Percentiles rank a stretch among this genome's conserved stretches.
phyloP scores from a whole-genome alignment of 2,888 invertebrate species.

The Smittia sp. region DNA sequence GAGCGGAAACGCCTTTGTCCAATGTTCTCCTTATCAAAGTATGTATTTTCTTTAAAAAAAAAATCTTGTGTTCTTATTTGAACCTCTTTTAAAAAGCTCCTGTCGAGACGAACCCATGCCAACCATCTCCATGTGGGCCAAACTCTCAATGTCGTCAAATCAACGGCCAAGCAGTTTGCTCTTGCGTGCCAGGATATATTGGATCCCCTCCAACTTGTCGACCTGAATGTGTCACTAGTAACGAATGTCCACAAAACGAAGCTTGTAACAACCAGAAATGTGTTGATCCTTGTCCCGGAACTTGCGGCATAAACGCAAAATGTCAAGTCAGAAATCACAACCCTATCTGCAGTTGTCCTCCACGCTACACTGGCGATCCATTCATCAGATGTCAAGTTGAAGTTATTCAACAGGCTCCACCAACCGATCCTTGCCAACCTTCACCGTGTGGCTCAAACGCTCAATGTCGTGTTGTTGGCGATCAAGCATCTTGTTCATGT shows the following conservation, averaged over 20 bases:
- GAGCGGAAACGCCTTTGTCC: constrained; percentile 70
- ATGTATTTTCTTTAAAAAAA: no score
- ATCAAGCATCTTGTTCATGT: constrained; percentile 68
- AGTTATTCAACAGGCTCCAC: constrained; percentile 49
- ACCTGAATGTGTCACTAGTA: constrained; percentile 67
- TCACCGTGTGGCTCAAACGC: constrained; percentile 79
- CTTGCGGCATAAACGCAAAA: constrained; percentile 61
- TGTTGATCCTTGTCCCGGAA: constrained; percentile 65
- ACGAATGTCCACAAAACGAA: constrained; percentile 63
- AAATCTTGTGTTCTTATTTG: constrained; percentile 52
- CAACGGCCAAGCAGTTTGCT: constrained; percentile 68
- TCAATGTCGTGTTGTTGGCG: constrained; percentile 63
- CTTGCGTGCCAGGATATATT: constrained; percentile 65
- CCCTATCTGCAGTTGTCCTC: constrained; percentile 77
- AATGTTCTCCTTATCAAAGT: constrained; percentile 54
- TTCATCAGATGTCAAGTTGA: constrained; percentile 62
- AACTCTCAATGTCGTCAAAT: constrained; percentile 69
- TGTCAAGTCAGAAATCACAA: constrained; percentile 77
- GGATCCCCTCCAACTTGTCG: constrained; percentile 71
- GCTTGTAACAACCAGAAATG: constrained; percentile 72
- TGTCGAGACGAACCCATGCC: constrained; percentile 59
- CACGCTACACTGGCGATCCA: constrained; percentile 55
- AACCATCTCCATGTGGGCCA: constrained; percentile 66
- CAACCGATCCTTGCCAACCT: constrained; percentile 58
- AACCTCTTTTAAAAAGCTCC: constrained; percentile 44